Percentiles rank a stretch among this genome's conserved stretches.
Evolutionary conservation across 2,797 vertebrate species (phyloP).

Genomic region (Varecia variegata): DNA sequence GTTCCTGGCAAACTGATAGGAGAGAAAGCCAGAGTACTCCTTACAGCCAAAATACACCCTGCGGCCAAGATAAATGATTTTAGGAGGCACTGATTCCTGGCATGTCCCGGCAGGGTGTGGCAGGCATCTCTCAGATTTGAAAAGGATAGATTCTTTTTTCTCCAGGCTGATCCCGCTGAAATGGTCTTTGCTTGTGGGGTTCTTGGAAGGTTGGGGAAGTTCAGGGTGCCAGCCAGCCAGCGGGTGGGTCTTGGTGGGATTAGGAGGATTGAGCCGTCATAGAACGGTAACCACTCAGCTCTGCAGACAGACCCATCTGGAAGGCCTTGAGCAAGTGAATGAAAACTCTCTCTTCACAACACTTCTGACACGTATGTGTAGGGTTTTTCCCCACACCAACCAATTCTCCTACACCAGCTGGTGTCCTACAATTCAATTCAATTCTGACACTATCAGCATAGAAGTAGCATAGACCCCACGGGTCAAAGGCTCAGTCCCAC

Average conservation of each 20-base stretch:
- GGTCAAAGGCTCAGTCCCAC: background rate
- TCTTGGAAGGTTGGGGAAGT: background rate
- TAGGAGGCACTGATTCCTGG: slow-evolving; percentile 70
- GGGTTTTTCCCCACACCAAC: background rate
- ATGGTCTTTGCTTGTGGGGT: background rate
- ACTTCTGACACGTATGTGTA: too few relatives aligned
- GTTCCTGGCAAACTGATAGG: slow-evolving; percentile 78
- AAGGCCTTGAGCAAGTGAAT: background rate
- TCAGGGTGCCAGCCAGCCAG: background rate
- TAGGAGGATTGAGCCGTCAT: background rate
- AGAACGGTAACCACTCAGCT: background rate
- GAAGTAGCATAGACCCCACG: background rate
- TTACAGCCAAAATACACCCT: slow-evolving; percentile 73
- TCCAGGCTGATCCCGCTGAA: slow-evolving; percentile 26
- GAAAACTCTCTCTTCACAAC: too few relatives aligned
- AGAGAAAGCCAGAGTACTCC: slow-evolving; percentile 79
- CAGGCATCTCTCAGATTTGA: slow-evolving; percentile 31
- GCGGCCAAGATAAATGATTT: slow-evolving; percentile 78
- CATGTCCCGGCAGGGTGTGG: slow-evolving; percentile 69
- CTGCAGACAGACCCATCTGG: background rate
- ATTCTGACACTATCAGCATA: background rate
- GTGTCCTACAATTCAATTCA: background rate
- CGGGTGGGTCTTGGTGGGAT: background rate
- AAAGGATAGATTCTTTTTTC: slow-evolving; percentile 49
- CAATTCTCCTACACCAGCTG: background rate